Conservation (phyloP, 2,113 vertebrate species). For the Numida meleagris region DNA sequence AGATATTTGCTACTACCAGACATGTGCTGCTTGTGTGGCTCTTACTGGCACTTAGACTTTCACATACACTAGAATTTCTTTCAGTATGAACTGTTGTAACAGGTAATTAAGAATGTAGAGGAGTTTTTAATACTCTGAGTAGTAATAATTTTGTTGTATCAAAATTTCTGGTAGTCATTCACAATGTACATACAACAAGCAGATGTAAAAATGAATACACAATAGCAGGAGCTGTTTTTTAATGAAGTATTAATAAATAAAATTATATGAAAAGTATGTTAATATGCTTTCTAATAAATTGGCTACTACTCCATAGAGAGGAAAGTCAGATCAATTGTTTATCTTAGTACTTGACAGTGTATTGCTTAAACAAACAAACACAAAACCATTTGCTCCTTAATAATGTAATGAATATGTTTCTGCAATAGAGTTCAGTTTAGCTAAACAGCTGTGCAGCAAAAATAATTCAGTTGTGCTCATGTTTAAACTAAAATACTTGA, state of each 20-base stretch:
- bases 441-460: slow-evolving; percentile 1
- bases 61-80: slow-evolving; percentile 6
- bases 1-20: not conserved
- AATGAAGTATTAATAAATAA: not conserved
- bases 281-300: slow-evolving; percentile 53
- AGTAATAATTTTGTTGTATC: not conserved
- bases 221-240: not conserved
- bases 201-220: not conserved
- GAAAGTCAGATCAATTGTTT: not conserved
- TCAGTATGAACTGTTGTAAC: slow-evolving; percentile 10
- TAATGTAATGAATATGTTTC: not conserved
- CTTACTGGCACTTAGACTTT: slow-evolving; percentile 16
- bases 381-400: not conserved
- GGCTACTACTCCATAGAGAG: not conserved
- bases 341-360: not conserved
- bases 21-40: not conserved
- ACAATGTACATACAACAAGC: not conserved
- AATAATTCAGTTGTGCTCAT: not conserved
- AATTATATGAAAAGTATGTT: not conserved
- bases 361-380: not conserved
- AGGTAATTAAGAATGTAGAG: not conserved
- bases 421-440: not conserved
- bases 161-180: slow-evolving; percentile 52
- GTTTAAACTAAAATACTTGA: not conserved
- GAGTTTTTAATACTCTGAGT: not conserved